phyloP scores from a whole-genome alignment of 2,797 vertebrate species.

The Sebastes cheni region DNA sequence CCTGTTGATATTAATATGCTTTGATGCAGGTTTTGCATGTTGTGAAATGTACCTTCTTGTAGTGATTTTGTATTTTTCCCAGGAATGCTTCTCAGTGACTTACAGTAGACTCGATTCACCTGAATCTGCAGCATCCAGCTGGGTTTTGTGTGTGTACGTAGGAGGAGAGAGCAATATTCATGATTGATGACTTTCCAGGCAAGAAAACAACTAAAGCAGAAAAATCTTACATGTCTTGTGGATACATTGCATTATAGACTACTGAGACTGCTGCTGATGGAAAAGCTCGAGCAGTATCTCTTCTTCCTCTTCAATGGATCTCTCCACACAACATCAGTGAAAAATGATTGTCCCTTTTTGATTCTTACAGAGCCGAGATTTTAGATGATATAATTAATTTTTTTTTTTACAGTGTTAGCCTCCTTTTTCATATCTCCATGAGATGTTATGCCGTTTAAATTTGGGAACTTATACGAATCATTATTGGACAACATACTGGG shows the following conservation, averaged over 20 bases:
- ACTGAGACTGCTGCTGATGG: conserved; percentile 8
- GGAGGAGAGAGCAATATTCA: conserved; percentile 50
- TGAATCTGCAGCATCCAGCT: conserved; percentile 36
- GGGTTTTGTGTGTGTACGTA: conserved; percentile 28
- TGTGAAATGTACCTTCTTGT: background rate
- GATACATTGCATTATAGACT: conserved; percentile 21
- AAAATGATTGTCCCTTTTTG: background rate
- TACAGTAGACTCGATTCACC: conserved; percentile 18
- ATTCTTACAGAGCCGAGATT: background rate
- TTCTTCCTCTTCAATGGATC: conserved; percentile 22
- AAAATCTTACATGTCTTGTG: conserved; percentile 32
- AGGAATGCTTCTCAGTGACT: conserved; percentile 12
- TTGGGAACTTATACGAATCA: background rate
- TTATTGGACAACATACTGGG: background rate
- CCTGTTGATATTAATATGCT: background rate
- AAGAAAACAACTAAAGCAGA: conserved; percentile 33
- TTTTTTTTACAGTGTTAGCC: background rate
- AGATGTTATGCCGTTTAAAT: background rate
- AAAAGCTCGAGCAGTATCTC: conserved; percentile 7
- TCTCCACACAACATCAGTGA: background rate
- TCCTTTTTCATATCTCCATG: background rate
- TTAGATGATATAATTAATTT: background rate
- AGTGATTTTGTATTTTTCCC: background rate
- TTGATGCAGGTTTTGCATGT: background rate
- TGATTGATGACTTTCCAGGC: conserved; percentile 59